Conservation (phyloP, 2,797 vertebrate genomes). For the Carcharodon carcharias region DNA sequence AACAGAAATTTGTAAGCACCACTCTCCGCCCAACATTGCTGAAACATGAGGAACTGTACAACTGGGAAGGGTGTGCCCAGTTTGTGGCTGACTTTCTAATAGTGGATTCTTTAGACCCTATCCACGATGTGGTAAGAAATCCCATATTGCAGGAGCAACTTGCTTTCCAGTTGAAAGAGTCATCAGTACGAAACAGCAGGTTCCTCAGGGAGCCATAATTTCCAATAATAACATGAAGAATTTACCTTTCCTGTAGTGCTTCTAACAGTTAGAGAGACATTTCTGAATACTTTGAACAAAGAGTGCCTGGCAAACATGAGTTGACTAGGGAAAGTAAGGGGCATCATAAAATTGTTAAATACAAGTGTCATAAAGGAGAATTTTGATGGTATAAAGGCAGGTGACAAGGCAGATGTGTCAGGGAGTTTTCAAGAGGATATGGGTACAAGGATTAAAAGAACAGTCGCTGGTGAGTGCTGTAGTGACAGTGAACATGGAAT, state of each 20-base stretch:
- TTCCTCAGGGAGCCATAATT: background rate
- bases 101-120: slow-evolving; percentile 63
- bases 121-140: slow-evolving; percentile 62
- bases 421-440: no score
- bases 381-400: background rate
- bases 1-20: slow-evolving; percentile 84
- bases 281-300: background rate
- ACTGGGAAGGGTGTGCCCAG: slow-evolving; percentile 71
- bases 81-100: slow-evolving; percentile 72
- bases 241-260: background rate
- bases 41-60: slow-evolving; percentile 59
- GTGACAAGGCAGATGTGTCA: background rate
- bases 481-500: background rate
- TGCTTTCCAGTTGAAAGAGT: background rate
- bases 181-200: background rate
- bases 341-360: background rate
- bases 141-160: background rate
- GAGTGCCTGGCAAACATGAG: background rate
- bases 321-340: background rate
- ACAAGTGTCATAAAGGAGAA: background rate
- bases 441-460: background rate
- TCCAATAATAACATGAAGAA: background rate
- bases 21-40: slow-evolving; percentile 64
- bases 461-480: background rate
- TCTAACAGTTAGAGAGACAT: background rate